phyloP scores from a whole-genome alignment of 2,888 invertebrate genomes.

The Smittia aterrima region DNA sequence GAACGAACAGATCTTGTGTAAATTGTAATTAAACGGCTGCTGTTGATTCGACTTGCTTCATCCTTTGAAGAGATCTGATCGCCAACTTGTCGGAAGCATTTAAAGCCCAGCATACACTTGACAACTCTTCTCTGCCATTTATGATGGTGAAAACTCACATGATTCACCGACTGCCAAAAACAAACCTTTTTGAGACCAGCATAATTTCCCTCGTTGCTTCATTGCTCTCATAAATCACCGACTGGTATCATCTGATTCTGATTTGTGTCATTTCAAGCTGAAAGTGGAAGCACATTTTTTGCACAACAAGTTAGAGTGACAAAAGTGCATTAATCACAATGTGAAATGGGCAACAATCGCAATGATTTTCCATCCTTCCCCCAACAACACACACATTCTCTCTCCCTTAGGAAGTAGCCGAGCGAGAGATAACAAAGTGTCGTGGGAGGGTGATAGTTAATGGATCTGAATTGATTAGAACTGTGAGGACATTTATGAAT shows the following conservation, averaged over 20 bases:
- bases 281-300: neutral
- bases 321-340: conserved; percentile 37
- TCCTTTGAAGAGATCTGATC: too few relatives aligned
- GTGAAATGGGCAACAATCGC: neutral
- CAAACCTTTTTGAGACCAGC: conserved; percentile 9
- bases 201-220: neutral
- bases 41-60: neutral
- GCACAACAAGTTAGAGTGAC: conserved; percentile 18
- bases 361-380: conserved; percentile 9
- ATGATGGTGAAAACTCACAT: neutral
- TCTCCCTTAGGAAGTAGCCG: too few relatives aligned
- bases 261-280: neutral
- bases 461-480: conserved; percentile 1
- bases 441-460: neutral
- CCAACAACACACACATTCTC: neutral
- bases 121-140: too few relatives aligned
- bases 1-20: too few relatives aligned
- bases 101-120: too few relatives aligned
- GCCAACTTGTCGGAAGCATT: too few relatives aligned
- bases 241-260: conserved; percentile 1
- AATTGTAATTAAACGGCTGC: conserved; percentile 10
- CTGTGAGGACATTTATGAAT: neutral
- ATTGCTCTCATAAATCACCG: neutral
- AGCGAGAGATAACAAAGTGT: neutral
- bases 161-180: neutral